Evolutionary conservation across 2,113 vertebrate genomes (phyloP), one percentile per base, ranked within the genome.

Genomic region (Lagopus muta): DNA sequence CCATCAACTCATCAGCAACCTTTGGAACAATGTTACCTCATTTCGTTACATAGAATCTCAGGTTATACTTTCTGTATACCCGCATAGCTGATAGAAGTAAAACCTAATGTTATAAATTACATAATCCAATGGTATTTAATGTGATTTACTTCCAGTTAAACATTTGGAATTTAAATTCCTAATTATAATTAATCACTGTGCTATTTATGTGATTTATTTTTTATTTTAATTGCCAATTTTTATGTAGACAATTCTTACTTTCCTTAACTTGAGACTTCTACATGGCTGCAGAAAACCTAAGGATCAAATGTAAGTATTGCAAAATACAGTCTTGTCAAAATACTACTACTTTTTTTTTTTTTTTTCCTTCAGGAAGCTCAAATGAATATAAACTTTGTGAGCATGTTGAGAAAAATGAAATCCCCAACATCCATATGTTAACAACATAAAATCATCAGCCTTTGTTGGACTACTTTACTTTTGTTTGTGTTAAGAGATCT

Each of bases 271-370:
- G 32, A 47, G 47, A 64, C 87, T 54, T 86, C 86, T 95, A 99
- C 98, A 99, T 99, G 99, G 99, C 86, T 98, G 98, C 95, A 98
- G 99, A 84, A 99, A 99, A 98, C 99, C 99, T 36, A 99, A 99
- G 96, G 99, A 99, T 96, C 99, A 99, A 93, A 61, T 98, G 99
- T 99, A 97, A 99, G 99, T 99, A 94, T 86, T 87, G 25, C 54
- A 7, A 14, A 34, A 42, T 73, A 34, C 36, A 19, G 0, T 52
- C 8, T 54, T 83, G 77, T 69, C 3, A 3, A 61, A 75, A 72
- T 62, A 17, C 11, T 0, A 0, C 36, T 43, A 7, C 6, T 45
- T 27, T 66, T 21, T 40, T 36, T 21, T 66, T 27, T 60, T 36
- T 11, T 2, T n/a, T 6, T 12, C 32, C 19, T n/a, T 57, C 25